Percentiles rank a stretch among this genome's conserved stretches.
Evolutionary conservation across 1,140 invertebrate genomes (phyloP).

Genomic region (Ruditapes philippinarum): DNA sequence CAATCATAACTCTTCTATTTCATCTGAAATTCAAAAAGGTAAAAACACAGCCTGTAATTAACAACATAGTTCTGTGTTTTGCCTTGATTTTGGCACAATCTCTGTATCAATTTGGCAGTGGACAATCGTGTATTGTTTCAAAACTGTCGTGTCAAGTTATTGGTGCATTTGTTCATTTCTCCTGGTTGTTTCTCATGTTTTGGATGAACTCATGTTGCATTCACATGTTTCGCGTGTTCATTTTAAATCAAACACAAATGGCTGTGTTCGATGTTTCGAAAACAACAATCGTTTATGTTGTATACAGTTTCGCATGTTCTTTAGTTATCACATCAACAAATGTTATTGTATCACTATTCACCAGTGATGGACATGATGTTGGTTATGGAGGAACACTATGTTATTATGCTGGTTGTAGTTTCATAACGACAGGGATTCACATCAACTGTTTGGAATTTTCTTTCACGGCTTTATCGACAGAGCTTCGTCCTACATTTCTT

Average conservation of each 20-base stretch:
- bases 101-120: conserved; percentile 84
- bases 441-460: no score
- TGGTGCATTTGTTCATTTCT: conserved; percentile 95
- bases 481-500: no score
- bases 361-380: not conserved
- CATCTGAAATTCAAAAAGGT: conserved; percentile 84
- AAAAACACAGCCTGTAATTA: conserved; percentile 87
- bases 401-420: no score
- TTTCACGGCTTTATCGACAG: no score
- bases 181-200: conserved; percentile 96
- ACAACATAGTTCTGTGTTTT: conserved; percentile 85
- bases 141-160: conserved; percentile 84
- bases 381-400: conserved; percentile 39
- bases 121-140: not conserved
- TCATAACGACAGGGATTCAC: no score
- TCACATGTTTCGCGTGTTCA: conserved; percentile 87
- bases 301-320: not conserved
- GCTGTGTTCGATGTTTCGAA: not conserved
- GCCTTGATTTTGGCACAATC: conserved; percentile 86
- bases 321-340: conserved; percentile 4
- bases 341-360: not conserved
- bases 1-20: not conserved
- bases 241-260: not conserved
- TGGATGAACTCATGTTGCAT: conserved; percentile 97
- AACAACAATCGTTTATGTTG: not conserved